These are phyloP conservation scores for Acromyrmex charruanus DNA, from an alignment of 1,140 invertebrate genomes.

Conservation along the genomic window DNA sequence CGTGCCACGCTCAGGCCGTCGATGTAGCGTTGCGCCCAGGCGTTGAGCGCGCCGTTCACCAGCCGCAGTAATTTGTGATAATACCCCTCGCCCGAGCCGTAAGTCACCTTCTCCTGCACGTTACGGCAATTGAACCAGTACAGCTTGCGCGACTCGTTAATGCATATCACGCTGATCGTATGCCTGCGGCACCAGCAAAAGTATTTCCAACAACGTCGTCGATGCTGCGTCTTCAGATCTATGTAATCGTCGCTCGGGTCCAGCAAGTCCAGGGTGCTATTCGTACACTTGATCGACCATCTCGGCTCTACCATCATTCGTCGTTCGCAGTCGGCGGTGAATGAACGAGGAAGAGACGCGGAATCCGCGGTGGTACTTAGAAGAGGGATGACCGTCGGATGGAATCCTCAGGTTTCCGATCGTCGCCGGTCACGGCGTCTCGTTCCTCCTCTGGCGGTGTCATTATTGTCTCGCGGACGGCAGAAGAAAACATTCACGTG, in stretches of 20 bases:
- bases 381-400: not conserved
- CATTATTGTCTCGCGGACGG: slow-evolving; percentile 69
- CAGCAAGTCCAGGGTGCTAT: slow-evolving; percentile 82
- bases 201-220: slow-evolving; percentile 83
- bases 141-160: slow-evolving; percentile 83
- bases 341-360: slow-evolving; percentile 10
- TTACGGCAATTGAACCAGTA: slow-evolving; percentile 85
- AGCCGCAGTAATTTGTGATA: slow-evolving; percentile 83
- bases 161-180: slow-evolving; percentile 85
- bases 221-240: slow-evolving; percentile 82
- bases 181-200: slow-evolving; percentile 84
- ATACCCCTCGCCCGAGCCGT: slow-evolving; percentile 83
- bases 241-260: slow-evolving; percentile 80
- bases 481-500: slow-evolving; percentile 38
- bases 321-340: slow-evolving; percentile 47
- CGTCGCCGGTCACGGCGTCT: not conserved
- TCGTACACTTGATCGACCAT: slow-evolving; percentile 79
- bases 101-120: slow-evolving; percentile 83
- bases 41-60: slow-evolving; percentile 81
- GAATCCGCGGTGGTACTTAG: not conserved
- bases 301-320: slow-evolving; percentile 85
- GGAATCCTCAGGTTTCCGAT: not conserved
- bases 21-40: slow-evolving; percentile 83
- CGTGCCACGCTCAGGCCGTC: slow-evolving; percentile 78
- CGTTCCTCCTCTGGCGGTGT: slow-evolving; percentile 30